Percentiles rank a stretch among this genome's conserved stretches.
These are phyloP conservation scores for Phoenoteleia sp. DNA, from an alignment of 2,888 invertebrate genomes.

Conservation along the genomic window DNA sequence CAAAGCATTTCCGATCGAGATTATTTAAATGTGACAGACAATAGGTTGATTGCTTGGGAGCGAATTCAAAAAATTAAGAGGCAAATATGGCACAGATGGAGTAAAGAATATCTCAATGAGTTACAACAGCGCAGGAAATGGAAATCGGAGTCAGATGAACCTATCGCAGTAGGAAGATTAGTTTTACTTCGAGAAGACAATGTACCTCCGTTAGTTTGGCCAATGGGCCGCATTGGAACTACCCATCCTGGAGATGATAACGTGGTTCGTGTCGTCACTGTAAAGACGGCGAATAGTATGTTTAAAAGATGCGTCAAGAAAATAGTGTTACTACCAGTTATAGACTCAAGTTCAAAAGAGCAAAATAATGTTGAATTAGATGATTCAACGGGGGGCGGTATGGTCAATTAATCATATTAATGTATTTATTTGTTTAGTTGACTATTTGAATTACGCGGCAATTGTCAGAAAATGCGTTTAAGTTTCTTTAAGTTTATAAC, in stretches of 20 bases:
- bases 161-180: conserved; percentile 47
- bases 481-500: no score
- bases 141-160: not conserved
- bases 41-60: conserved; percentile 61
- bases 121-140: conserved; percentile 61
- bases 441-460: no score
- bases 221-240: conserved; percentile 69
- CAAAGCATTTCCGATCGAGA: conserved; percentile 41
- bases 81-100: conserved; percentile 63
- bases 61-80: conserved; percentile 56
- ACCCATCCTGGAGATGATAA: conserved; percentile 74
- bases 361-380: not conserved
- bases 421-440: no score
- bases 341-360: not conserved
- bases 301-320: conserved; percentile 1
- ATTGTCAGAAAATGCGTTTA: no score
- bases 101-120: conserved; percentile 55
- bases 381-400: not conserved
- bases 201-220: conserved; percentile 72
- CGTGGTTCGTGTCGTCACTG: conserved; percentile 65
- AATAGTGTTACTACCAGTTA: not conserved
- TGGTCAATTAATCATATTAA: not conserved
- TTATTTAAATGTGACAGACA: conserved; percentile 28
- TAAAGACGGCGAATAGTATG: not conserved
- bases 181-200: conserved; percentile 71